Evolutionary conservation across 2,797 vertebrate genomes (phyloP).

Genomic region (Ataeniobius toweri): DNA sequence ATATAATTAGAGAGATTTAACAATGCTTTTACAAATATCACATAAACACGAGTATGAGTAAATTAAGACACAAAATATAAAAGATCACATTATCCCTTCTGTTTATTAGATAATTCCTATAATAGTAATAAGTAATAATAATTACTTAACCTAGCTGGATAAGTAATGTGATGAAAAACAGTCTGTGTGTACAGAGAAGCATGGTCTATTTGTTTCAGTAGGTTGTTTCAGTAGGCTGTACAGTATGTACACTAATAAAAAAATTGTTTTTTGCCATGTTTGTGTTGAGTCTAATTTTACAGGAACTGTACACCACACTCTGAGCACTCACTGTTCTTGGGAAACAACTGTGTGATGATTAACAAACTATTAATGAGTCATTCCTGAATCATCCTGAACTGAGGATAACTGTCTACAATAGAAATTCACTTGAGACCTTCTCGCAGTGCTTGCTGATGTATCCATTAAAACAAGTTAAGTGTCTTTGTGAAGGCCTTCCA

Average conservation of each 20-base stretch:
- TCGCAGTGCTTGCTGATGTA: background rate
- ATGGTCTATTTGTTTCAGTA: background rate
- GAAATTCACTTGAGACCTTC: background rate
- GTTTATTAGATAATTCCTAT: background rate
- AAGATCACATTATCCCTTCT: background rate
- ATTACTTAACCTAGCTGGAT: no score
- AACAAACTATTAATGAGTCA: background rate
- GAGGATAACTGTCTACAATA: background rate
- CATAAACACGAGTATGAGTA: background rate
- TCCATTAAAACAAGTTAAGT: background rate
- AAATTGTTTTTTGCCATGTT: background rate
- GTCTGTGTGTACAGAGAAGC: background rate
- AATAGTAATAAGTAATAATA: no score
- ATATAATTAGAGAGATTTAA: background rate
- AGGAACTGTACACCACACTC: background rate
- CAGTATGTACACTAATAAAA: background rate
- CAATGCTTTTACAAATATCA: background rate
- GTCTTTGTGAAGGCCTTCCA: no score
- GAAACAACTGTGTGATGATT: constrained; percentile 1
- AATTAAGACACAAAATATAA: background rate
- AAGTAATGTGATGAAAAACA: background rate
- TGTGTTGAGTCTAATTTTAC: background rate
- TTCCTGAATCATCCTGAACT: constrained; percentile 6
- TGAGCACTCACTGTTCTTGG: constrained; percentile 1
- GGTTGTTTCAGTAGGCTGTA: background rate